Evolutionary conservation across 2,888 invertebrate species (phyloP).

Genomic region (Eudemis profundana): DNA sequence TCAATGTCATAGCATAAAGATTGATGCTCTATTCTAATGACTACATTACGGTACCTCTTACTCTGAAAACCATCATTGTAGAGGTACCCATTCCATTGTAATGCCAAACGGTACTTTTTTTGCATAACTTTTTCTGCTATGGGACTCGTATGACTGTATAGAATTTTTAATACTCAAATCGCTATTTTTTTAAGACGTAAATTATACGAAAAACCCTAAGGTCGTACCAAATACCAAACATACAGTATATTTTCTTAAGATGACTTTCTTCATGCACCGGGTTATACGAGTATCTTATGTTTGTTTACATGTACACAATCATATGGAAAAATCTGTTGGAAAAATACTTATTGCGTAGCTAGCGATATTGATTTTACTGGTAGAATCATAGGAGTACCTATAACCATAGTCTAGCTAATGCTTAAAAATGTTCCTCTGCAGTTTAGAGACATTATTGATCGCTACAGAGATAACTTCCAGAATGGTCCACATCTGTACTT

Average conservation of each 20-base stretch:
- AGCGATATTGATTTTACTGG: not conserved
- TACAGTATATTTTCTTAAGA: no score
- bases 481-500: conserved; percentile 24
- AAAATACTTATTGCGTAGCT: no score
- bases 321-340: no score
- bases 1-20: not conserved
- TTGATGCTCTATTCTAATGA: not conserved
- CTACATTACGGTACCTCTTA: not conserved
- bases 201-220: no score
- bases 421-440: conserved; percentile 33
- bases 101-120: conserved; percentile 5
- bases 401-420: not conserved
- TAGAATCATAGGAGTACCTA: not conserved
- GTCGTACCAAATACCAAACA: no score
- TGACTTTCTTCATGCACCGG: no score
- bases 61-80: not conserved
- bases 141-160: not conserved
- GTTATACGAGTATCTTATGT: no score
- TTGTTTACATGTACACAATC: no score
- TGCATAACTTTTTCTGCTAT: not conserved
- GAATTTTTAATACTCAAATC: no score
- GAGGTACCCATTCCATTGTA: not conserved
- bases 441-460: conserved; percentile 34
- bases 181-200: no score
- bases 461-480: conserved; percentile 35